These are phyloP conservation scores for Euproctis similis DNA, from an alignment of 2,888 invertebrate genomes.

Conservation along the genomic window DNA sequence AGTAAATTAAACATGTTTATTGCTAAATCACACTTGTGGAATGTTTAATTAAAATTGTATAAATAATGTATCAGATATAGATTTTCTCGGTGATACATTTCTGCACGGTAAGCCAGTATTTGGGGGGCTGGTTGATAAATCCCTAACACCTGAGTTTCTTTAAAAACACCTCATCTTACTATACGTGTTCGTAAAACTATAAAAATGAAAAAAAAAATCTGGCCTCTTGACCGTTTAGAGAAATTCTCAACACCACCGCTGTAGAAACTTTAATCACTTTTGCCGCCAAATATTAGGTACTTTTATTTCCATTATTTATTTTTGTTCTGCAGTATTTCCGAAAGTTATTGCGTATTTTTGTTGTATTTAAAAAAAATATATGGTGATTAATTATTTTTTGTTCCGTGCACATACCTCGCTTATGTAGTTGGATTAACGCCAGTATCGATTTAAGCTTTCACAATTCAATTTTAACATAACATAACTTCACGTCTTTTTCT, in stretches of 20 bases:
- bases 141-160: constrained; percentile 38
- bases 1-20: not conserved
- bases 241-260: constrained; percentile 61
- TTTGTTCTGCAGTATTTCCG: no score
- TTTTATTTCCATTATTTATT: no score
- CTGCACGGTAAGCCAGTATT: constrained; percentile 59
- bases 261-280: constrained; percentile 57
- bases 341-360: no score
- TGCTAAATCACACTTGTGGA: constrained; percentile 41
- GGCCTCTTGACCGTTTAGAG: constrained; percentile 63
- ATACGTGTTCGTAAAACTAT: constrained; percentile 53
- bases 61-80: not conserved
- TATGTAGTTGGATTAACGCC: no score
- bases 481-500: no score
- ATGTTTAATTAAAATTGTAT: constrained; percentile 14
- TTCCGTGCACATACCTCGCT: no score
- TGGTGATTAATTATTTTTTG: no score
- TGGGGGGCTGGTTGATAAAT: constrained; percentile 46
- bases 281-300: no score
- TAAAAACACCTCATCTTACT: constrained; percentile 47
- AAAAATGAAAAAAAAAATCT: constrained; percentile 49
- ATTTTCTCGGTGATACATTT: constrained; percentile 41
- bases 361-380: no score
- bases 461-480: no score
- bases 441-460: no score